These are phyloP conservation scores for Bombus ignitus DNA, from an alignment of 1,140 invertebrate species.

Conservation along the genomic window DNA sequence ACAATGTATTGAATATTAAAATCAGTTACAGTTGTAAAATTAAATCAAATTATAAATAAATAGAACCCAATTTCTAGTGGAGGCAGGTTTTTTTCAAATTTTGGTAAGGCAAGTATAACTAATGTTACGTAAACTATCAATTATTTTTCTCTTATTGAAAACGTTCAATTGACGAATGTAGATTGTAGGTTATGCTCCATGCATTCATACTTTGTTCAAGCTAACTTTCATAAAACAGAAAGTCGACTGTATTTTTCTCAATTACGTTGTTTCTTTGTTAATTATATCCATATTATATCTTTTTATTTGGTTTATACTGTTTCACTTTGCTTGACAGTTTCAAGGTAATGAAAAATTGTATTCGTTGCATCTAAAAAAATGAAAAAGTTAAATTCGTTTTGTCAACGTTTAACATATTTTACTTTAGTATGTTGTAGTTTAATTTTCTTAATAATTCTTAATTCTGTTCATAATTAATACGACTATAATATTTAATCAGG, in stretches of 20 bases:
- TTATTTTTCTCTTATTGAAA: background rate
- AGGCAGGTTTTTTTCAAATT: background rate
- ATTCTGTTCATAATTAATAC: background rate
- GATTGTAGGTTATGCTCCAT: conserved; percentile 7
- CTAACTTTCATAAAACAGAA: background rate
- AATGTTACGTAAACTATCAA: background rate
- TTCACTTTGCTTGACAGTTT: background rate
- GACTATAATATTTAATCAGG: background rate
- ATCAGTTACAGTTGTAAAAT: background rate
- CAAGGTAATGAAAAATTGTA: background rate
- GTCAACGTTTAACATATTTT: background rate
- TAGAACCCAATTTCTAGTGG: background rate
- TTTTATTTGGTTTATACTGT: background rate
- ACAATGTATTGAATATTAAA: background rate
- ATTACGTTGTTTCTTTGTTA: background rate
- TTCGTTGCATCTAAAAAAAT: too few relatives aligned
- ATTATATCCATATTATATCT: background rate
- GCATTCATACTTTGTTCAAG: background rate
- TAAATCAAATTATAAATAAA: background rate
- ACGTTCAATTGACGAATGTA: background rate
- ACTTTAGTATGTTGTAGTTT: too few relatives aligned
- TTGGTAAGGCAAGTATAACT: conserved; percentile 22
- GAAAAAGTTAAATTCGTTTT: background rate
- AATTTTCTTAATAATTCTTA: background rate
- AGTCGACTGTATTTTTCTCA: background rate